Evolutionary conservation across 2,888 invertebrate species (phyloP).

Genomic region (Sarcophaga variegata): DNA sequence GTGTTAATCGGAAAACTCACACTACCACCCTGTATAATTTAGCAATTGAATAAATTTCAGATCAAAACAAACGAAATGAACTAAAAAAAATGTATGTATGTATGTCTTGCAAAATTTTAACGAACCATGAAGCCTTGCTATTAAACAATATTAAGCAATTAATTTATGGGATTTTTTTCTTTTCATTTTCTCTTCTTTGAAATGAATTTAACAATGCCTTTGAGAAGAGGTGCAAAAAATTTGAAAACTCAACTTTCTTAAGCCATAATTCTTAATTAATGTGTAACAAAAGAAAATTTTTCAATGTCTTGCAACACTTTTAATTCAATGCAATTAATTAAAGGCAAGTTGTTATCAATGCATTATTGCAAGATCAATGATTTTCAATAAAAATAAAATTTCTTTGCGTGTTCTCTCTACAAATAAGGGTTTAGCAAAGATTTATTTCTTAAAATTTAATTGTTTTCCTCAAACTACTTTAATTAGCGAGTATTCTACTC

Average conservation of each 20-base stretch:
- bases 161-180: slow-evolving; percentile 62
- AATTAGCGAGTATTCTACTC: slow-evolving; percentile 7
- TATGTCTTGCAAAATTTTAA: slow-evolving; percentile 57
- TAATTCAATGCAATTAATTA: slow-evolving; percentile 62
- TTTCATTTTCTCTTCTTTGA: too few relatives aligned
- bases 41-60: slow-evolving; percentile 44
- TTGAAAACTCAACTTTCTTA: background rate
- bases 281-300: slow-evolving; percentile 28
- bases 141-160: slow-evolving; percentile 65
- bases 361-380: too few relatives aligned
- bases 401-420: background rate
- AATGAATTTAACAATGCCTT: too few relatives aligned
- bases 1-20: slow-evolving; percentile 9
- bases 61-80: slow-evolving; percentile 45
- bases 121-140: slow-evolving; percentile 69
- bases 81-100: slow-evolving; percentile 36
- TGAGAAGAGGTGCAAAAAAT: slow-evolving; percentile 40
- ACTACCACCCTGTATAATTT: slow-evolving; percentile 44
- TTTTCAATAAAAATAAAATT: slow-evolving; percentile 28
- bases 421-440: slow-evolving; percentile 55
- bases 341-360: slow-evolving; percentile 22
- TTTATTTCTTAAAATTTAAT: slow-evolving; percentile 36
- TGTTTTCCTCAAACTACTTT: background rate
- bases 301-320: background rate
- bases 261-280: slow-evolving; percentile 68